Percentiles rank a stretch among this genome's conserved stretches.
Conservation (phyloP, 2,797 vertebrate species). For the Menidia menidia region DNA sequence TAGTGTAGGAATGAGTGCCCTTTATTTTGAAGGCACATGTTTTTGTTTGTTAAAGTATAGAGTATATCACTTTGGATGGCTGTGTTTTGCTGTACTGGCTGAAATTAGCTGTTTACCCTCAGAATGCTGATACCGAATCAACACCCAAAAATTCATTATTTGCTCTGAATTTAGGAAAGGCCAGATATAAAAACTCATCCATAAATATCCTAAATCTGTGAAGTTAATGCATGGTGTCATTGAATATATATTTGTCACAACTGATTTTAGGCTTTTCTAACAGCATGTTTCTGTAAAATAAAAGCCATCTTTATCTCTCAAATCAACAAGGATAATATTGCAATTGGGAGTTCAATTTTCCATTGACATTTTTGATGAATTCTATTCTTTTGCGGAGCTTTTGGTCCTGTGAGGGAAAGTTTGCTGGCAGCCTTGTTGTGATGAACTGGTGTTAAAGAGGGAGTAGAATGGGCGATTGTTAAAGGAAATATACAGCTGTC, state of each 20-base stretch:
- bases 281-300: conserved; percentile 27
- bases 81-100: conserved; percentile 29
- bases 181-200: not conserved
- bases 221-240: conserved; percentile 21
- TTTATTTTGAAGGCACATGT: conserved; percentile 11
- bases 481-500: conserved; percentile 44
- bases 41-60: conserved; percentile 27
- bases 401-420: conserved; percentile 44
- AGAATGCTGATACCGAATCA: conserved; percentile 56
- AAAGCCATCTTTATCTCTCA: conserved; percentile 38
- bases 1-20: not conserved
- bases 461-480: conserved; percentile 38
- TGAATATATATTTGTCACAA: conserved; percentile 26
- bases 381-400: conserved; percentile 50
- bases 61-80: conserved; percentile 2
- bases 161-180: conserved; percentile 1
- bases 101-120: conserved; percentile 47
- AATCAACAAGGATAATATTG: conserved; percentile 47
- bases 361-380: conserved; percentile 47
- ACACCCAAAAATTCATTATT: conserved; percentile 44
- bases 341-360: conserved; percentile 42
- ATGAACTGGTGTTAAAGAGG: conserved; percentile 77
- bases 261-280: conserved; percentile 15
- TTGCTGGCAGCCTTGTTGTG: conserved; percentile 71
- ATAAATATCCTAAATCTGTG: conserved; percentile 9